Base-by-base conservation (phyloP, 2,113 vertebrate genomes). In the Gobius niger region DNA sequence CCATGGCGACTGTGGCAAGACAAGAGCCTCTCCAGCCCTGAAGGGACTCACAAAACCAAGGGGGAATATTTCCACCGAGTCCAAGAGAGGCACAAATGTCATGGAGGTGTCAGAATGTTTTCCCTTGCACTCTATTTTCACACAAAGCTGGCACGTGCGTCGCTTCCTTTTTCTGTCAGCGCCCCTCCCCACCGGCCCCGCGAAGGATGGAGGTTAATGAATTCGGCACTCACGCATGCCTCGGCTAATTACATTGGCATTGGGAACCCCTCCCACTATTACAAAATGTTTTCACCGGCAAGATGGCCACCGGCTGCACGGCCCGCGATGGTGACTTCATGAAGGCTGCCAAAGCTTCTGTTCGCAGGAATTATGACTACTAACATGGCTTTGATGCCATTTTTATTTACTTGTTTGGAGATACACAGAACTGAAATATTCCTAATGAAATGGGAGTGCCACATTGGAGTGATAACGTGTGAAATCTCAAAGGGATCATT, bases 141-240 rank as follows among this genome's bases (percentile, higher is more conserved):
- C 77, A 86, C 80, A 88, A 82, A 87, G 75, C 70, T 15, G 49
- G 24, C 72, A 74, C 51, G 15, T 8, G 44, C 75, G 52, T 76
- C 65, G 47, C 68, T 47, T 57, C 73, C 64, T 24, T 73, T 59
- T 49, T 65, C 47, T 47, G 4, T 61, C 61, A 60, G 34, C 47
- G 51, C 47, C 44, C 71, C 68, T 64, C 50, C 63, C 61, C 73
- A 47, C 4, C 59, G 62, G 57, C 63, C 75, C 75, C 73, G 78
- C 86, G 74, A 88, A 85, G 83, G 75, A 91, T 88, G 80, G 87
- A 90, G 88, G 89, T 91, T 90, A 90, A 92, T 92, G 76, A 89
- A 87, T 89, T 86, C 66, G 63, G 81, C 51, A 40, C 77, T 86
- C 85, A 79, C 85, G 90, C 84, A 65, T 88, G 82, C 79, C 77